phyloP scores from a whole-genome alignment of 2,797 vertebrate genomes.

The Neopelma chrysocephalum region DNA sequence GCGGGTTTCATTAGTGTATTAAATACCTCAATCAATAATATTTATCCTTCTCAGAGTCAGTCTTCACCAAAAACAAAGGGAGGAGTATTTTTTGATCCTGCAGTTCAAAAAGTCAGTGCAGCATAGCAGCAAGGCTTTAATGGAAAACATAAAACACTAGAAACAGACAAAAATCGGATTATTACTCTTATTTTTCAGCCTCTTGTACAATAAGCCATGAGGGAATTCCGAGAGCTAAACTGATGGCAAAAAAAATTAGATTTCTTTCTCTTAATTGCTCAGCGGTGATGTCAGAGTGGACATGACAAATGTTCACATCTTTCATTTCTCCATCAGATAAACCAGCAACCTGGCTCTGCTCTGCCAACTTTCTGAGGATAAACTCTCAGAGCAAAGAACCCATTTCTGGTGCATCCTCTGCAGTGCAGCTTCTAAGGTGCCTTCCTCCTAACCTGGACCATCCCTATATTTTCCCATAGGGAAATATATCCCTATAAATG shows the following conservation, averaged over 20 bases:
- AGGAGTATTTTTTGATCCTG: conserved; percentile 65
- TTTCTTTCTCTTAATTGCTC: conserved; percentile 74
- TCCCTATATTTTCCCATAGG: too few species aligned
- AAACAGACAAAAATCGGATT: conserved; percentile 77
- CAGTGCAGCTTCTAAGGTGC: neutral
- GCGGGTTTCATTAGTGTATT: conserved; percentile 83
- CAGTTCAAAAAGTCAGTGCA: conserved; percentile 69
- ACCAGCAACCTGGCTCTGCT: conserved; percentile 32
- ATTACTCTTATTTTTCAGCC: conserved; percentile 64
- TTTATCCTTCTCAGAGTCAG: conserved; percentile 76
- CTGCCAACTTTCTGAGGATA: conserved; percentile 15
- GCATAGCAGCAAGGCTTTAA: conserved; percentile 65
- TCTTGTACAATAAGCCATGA: conserved; percentile 72
- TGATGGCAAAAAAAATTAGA: conserved; percentile 74
- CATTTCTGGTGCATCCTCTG: conserved; percentile 26
- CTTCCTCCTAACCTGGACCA: neutral
- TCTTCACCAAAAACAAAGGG: conserved; percentile 36
- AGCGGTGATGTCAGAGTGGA: conserved; percentile 54
- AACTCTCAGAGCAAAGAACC: conserved; percentile 33
- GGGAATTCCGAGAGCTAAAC: conserved; percentile 74
- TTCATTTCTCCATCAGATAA: conserved; percentile 34
- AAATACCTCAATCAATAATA: conserved; percentile 81
- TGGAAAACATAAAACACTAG: conserved; percentile 77
- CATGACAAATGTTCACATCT: conserved; percentile 51
- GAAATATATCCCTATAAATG: neutral